phyloP scores from a whole-genome alignment of 2,797 vertebrate species.

The Sebastiscus tertius region DNA sequence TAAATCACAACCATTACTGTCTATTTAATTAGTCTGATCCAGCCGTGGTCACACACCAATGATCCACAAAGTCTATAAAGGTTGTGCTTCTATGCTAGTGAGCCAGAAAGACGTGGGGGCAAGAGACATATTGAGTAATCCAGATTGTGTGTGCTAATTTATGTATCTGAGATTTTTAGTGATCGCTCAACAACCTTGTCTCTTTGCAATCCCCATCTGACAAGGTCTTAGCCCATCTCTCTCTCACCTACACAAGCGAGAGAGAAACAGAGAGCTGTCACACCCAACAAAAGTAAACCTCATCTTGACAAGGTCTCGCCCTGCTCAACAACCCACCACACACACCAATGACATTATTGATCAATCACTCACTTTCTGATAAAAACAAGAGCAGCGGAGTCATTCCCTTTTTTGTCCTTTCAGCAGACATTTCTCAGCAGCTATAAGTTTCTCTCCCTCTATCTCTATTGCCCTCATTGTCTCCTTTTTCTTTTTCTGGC shows the following conservation, averaged over 20 bases:
- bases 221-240: background rate
- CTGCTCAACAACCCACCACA: slow-evolving; percentile 41
- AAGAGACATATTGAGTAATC: background rate
- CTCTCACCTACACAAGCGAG: background rate
- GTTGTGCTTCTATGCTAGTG: slow-evolving; percentile 7
- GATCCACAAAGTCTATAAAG: slow-evolving; percentile 40
- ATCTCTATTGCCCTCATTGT: background rate
- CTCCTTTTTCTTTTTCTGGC: background rate
- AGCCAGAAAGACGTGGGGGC: background rate
- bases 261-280: slow-evolving; percentile 32
- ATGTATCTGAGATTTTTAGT: background rate
- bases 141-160: slow-evolving; percentile 2
- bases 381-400: slow-evolving; percentile 44
- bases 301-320: slow-evolving; percentile 64
- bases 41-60: slow-evolving; percentile 53
- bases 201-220: slow-evolving; percentile 16
- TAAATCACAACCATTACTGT: slow-evolving; percentile 67
- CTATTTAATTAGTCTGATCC: slow-evolving; percentile 67
- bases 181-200: background rate
- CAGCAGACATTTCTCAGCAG: slow-evolving; percentile 36
- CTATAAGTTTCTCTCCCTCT: slow-evolving; percentile 7
- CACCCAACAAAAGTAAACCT: slow-evolving; percentile 59
- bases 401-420: slow-evolving; percentile 34
- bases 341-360: slow-evolving; percentile 64
- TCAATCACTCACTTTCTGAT: slow-evolving; percentile 66